Evolutionary conservation across 2,888 invertebrate genomes (phyloP).

Genomic region (Conus canariensis): DNA sequence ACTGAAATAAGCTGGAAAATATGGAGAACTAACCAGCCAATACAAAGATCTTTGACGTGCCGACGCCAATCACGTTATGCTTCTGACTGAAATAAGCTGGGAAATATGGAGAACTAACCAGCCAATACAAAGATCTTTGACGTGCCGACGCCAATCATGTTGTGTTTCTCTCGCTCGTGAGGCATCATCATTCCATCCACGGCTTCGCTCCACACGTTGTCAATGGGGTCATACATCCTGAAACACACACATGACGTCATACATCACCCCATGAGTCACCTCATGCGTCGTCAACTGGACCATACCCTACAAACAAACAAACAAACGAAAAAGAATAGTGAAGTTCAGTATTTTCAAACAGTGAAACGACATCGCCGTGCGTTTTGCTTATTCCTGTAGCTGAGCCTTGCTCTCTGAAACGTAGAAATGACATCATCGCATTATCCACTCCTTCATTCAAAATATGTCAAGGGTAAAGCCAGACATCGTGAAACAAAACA

Average conservation of each 20-base stretch:
- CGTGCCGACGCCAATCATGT: conserved; percentile 64
- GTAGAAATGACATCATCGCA: background rate
- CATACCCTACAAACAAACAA: background rate
- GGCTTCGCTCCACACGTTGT: conserved; percentile 65
- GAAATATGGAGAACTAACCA: conserved; percentile 55
- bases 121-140: conserved; percentile 60
- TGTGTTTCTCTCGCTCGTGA: conserved; percentile 68
- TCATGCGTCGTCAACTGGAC: background rate
- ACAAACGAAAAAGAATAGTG: background rate
- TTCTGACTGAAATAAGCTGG: too few species aligned
- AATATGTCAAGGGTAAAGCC: background rate
- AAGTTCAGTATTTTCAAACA: background rate
- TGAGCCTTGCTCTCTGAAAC: too few species aligned
- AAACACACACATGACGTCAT: conserved; percentile 34
- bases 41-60: conserved; percentile 58
- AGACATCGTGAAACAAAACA: background rate
- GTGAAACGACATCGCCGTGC: too few species aligned
- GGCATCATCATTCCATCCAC: conserved; percentile 60
- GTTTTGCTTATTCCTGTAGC: too few species aligned
- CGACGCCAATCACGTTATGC: conserved; percentile 67
- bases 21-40: conserved; percentile 59
- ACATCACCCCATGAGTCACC: background rate
- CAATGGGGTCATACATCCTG: conserved; percentile 68
- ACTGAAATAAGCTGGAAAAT: too few species aligned
- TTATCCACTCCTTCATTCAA: background rate